These are phyloP conservation scores for Pogona vitticeps DNA, from an alignment of 2,113 vertebrate species.

Conservation along the genomic window DNA sequence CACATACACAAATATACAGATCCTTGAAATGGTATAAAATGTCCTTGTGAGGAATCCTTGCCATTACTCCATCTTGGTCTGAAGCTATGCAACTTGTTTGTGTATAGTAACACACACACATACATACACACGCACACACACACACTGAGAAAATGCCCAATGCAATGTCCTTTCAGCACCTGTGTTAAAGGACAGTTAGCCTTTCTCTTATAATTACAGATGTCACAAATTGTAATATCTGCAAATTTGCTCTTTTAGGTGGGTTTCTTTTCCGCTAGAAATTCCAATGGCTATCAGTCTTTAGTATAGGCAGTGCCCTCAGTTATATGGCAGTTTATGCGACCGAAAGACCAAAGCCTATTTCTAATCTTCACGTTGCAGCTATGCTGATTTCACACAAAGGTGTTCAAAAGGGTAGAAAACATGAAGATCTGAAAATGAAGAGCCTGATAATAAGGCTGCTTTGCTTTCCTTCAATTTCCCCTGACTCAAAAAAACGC, in stretches of 20 bases:
- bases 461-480: constrained; percentile 37
- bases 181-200: constrained; percentile 39
- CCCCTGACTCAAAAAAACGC: constrained; percentile 13
- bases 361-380: neutral
- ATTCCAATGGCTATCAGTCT: constrained; percentile 41
- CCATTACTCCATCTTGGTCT: constrained; percentile 50
- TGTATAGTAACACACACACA: constrained; percentile 38
- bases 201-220: constrained; percentile 31
- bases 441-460: constrained; percentile 54
- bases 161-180: constrained; percentile 27
- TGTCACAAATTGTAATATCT: constrained; percentile 18
- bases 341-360: neutral
- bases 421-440: constrained; percentile 28
- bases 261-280: constrained; percentile 5
- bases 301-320: constrained; percentile 61
- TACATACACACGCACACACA: constrained; percentile 47
- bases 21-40: constrained; percentile 65
- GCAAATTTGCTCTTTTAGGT: neutral
- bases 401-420: constrained; percentile 21
- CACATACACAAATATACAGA: constrained; percentile 62
- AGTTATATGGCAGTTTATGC: constrained; percentile 22
- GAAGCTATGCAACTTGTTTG: constrained; percentile 36
- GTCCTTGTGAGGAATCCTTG: constrained; percentile 30
- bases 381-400: neutral
- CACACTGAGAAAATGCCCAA: constrained; percentile 45